Evolutionary conservation across 1,140 invertebrate genomes (phyloP), one percentile per base, ranked within the genome.

Genomic region (Lethocerus indicus): DNA sequence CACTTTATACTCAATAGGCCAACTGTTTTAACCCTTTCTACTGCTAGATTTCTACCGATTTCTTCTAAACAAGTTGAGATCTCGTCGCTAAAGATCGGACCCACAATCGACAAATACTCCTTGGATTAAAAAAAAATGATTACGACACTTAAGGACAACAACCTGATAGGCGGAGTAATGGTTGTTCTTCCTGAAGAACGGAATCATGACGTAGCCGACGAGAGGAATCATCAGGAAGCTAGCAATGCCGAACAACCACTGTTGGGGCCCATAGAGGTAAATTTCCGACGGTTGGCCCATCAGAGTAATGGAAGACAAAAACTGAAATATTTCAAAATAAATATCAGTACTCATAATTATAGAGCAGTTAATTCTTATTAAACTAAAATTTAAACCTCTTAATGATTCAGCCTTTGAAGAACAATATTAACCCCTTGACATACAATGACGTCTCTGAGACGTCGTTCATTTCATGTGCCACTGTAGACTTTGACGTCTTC

Each of bases 301-400:
- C 25, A 77, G 54, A 0, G 72, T 73, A 40, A 76, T 71, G 37
- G 73, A 71, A 0, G 72, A 75, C 61, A 75, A 65, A 75, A 75
- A 43, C 68, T 72, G 55, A 14, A 43, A 64, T 58, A 43, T 64
- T 3, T 23, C 20, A 25, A 18, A 24, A 44, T n/a, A 6, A 18
- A 3, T n/a, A 12, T 7, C 5, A 45, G 6, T 29, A 45, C 13
- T 28, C 27, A 28, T 28, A n/a, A 12, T 40, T 9, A 16, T 40
- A 40, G 16, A 7, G 7, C 6, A 16, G 6, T 9, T 6, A 16
- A 16, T 40, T 16, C 5, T 16, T 9, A 40, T 14, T 40, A 16
- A 9, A 16, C 16, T 24, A n/a, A 2, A 13, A n/a, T 42, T 1
- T 42, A n/a, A 20, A 24, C 1, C 21, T 20, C 16, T 20, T 42